Base-by-base conservation (phyloP, 1,140 invertebrate species). In the Helicoverpa zea region DNA sequence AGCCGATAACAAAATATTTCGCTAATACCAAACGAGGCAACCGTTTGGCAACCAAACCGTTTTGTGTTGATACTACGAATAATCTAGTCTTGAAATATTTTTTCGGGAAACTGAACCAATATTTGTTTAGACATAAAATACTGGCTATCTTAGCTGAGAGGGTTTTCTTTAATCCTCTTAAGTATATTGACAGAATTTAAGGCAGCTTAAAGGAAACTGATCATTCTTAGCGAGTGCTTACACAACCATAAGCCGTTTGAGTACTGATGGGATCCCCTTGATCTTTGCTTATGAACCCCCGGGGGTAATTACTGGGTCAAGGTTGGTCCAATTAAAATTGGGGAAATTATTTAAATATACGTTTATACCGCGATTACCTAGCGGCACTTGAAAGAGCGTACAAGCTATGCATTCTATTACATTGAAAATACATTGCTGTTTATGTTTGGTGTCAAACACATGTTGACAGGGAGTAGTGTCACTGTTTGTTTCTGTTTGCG, bases 291-390 rank as follows among this genome's bases (percentile, higher is more conserved):
- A 73, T 73, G 16, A 58, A 23, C 51, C 68, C 51, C 49, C 13
- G 51, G 29, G 49, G 47, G 66, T 18, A 70, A 70, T 70, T 54
- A 70, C 23, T 14, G 64, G 0, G 66, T 70, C 49, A 7, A 70
- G 66, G 66, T 52, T 70, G 12, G 49, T 54, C 49, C 66, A 70
- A 70, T 70, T 70, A 70, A 70, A 70, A 13, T 70, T 70, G 49
- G 51, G 18, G 35, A 43, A 43, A 3, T 52, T 14, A 5, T 18
- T 54, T 72, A 70, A 52, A 70, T 70, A 52, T 70, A 43, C 35
- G 35, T 43, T 43, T 43, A 9, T 43, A 7, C 1, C 35, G 5
- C 35, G 35, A 43, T 0, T 35, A 35, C 4, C 35, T 43, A 7
- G 35, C 7, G 35, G 35, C 35, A 9, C 35, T 43, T 43, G 7